phyloP scores from a whole-genome alignment of 35 echinoderm and acorn worm species.

The Lytechinus pictus region DNA sequence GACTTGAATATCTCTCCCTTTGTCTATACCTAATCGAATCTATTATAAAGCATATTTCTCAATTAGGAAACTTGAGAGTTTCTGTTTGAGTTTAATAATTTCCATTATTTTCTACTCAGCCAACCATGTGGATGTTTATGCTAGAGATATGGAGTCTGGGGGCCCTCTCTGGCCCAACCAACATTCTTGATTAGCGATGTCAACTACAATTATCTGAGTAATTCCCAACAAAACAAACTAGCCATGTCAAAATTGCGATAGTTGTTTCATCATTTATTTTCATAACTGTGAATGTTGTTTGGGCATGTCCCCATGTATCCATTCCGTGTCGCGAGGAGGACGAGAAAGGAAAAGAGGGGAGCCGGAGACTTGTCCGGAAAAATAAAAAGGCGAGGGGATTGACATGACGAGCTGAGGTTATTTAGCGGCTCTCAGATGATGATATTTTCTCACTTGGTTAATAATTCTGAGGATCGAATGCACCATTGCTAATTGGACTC shows the following conservation, averaged over 20 bases:
- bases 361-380: neutral
- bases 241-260: slow-evolving; percentile 1
- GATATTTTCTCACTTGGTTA: neutral
- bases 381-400: neutral
- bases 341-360: neutral
- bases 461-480: neutral
- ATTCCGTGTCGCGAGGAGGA: neutral
- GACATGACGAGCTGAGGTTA: neutral
- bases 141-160: neutral
- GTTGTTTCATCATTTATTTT: slow-evolving; percentile 7
- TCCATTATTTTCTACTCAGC: neutral
- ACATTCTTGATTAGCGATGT: neutral
- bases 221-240: slow-evolving; percentile 13
- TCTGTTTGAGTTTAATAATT: neutral
- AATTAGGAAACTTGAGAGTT: neutral
- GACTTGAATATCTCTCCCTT: neutral
- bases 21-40: neutral
- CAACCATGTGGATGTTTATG: neutral
- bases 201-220: slow-evolving; percentile 5
- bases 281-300: slow-evolving; percentile 5
- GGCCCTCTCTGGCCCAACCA: neutral
- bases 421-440: neutral
- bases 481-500: neutral
- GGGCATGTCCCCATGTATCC: neutral
- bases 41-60: neutral